Conservation (phyloP, 2,797 vertebrate species). For the Brachyrhaphis roseni region DNA sequence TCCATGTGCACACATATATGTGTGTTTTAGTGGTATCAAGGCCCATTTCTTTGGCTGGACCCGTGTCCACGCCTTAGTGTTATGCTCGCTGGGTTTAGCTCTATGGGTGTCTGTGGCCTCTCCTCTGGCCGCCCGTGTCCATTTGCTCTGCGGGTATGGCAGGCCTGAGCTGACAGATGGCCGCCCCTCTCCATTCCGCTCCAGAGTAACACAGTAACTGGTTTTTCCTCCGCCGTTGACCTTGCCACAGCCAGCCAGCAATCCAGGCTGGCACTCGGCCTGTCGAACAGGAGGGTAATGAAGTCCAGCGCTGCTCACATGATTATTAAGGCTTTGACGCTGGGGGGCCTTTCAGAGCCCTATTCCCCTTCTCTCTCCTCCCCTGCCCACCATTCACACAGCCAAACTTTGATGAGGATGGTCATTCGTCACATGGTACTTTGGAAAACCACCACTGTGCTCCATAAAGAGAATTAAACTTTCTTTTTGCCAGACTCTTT, state of each 20-base stretch:
- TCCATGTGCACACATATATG: constrained; percentile 55
- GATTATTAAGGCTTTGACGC: constrained; percentile 85
- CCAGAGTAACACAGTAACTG: constrained; percentile 86
- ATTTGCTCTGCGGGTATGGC: constrained; percentile 85
- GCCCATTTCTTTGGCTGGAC: constrained; percentile 76
- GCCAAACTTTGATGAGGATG: constrained; percentile 77
- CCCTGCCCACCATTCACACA: constrained; percentile 72
- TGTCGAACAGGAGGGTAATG: constrained; percentile 85
- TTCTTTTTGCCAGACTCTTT: constrained; percentile 36
- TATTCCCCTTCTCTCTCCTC: constrained; percentile 67
- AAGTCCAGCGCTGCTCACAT: constrained; percentile 85
- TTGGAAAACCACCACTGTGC: constrained; percentile 62
- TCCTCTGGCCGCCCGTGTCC: constrained; percentile 84
- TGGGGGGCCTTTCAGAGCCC: constrained; percentile 80
- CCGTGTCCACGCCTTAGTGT: constrained; percentile 72
- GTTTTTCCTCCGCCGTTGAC: constrained; percentile 87
- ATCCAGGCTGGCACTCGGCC: constrained; percentile 84
- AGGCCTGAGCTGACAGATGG: constrained; percentile 86
- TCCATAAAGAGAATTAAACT: constrained; percentile 58
- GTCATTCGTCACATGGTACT: constrained; percentile 71
- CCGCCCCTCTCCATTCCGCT: constrained; percentile 83
- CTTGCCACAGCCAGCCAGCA: constrained; percentile 86
- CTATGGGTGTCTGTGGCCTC: constrained; percentile 82
- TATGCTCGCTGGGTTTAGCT: constrained; percentile 81
- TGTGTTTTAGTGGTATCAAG: constrained; percentile 79